A percentile compares a stretch with the other conserved stretches of the same genome.
These are phyloP conservation scores for Agrilus planipennis DNA, from an alignment of 1,140 invertebrate genomes.

Conservation along the genomic window DNA sequence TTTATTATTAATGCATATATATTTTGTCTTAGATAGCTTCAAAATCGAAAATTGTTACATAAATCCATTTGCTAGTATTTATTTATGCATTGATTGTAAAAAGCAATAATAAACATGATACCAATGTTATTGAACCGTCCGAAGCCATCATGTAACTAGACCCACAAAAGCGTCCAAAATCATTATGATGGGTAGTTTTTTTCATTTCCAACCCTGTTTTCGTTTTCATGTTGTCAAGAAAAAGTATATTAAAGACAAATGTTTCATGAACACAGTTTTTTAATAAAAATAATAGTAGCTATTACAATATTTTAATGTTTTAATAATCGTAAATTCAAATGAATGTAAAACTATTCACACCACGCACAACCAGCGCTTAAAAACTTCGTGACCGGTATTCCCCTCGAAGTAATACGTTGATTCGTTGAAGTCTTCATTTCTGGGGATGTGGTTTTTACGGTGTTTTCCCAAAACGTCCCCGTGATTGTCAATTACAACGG, in stretches of 20 bases:
- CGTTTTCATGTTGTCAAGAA: too few species aligned
- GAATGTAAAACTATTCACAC: too few species aligned
- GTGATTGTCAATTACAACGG: constrained; percentile 81
- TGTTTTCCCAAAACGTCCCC: constrained; percentile 89
- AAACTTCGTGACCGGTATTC: constrained; percentile 93
- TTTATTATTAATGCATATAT: too few species aligned
- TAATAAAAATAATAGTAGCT: too few species aligned
- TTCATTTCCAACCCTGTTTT: constrained; percentile 93
- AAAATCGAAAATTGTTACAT: too few species aligned
- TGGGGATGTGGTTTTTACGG: constrained; percentile 96
- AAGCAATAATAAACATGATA: constrained; percentile 32
- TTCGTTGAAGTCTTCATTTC: constrained; percentile 97
- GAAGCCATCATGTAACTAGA: constrained; percentile 91
- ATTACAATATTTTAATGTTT: too few species aligned
- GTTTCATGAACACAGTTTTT: too few species aligned
- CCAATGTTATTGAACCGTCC: constrained; percentile 82
- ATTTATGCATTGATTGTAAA: neutral
- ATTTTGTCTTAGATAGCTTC: too few species aligned
- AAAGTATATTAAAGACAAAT: too few species aligned
- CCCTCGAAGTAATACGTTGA: constrained; percentile 98
- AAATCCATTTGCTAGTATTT: too few species aligned
- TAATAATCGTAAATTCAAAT: too few species aligned
- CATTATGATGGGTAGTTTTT: constrained; percentile 77
- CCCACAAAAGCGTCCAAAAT: constrained; percentile 96
- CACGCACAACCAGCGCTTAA: too few species aligned